These are phyloP conservation scores for Eristalis tenax DNA, from an alignment of 2,888 invertebrate genomes.

Conservation along the genomic window DNA sequence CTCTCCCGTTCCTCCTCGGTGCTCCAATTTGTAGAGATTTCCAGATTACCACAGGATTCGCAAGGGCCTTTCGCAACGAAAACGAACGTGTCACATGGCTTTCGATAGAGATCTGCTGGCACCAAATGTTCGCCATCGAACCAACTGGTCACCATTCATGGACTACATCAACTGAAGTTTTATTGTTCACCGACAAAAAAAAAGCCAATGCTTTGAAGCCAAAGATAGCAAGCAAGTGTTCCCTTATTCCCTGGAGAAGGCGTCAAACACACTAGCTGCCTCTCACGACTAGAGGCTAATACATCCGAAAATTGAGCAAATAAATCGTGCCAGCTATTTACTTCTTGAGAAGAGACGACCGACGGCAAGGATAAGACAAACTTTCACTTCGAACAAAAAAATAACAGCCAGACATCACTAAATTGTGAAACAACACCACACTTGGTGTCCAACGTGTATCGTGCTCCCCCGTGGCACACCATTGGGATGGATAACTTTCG, in stretches of 20 bases:
- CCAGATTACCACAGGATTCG: not conserved
- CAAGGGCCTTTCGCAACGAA: not conserved
- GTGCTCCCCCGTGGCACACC: constrained; percentile 27
- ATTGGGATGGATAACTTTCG: constrained; percentile 29
- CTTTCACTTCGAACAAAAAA: too few relatives aligned
- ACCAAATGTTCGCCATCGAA: not conserved
- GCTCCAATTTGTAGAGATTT: not conserved
- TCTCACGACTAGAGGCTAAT: constrained; percentile 37
- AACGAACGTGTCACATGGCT: not conserved
- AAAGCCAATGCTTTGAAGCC: too few relatives aligned
- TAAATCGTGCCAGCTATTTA: constrained; percentile 60
- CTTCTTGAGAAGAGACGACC: constrained; percentile 27
- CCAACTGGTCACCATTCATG: constrained; percentile 39
- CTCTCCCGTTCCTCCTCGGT: not conserved
- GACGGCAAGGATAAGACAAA: constrained; percentile 12
- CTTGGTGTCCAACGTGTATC: constrained; percentile 43
- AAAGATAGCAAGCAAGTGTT: not conserved
- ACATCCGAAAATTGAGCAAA: constrained; percentile 56
- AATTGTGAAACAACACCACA: too few relatives aligned
- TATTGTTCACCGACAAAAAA: constrained; percentile 40
- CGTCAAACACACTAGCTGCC: constrained; percentile 18
- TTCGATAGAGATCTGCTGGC: not conserved
- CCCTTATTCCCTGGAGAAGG: constrained; percentile 1
- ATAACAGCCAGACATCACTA: too few relatives aligned
- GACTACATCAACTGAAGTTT: constrained; percentile 39